Evolutionary conservation across 1,140 invertebrate genomes (phyloP).

Genomic region (Microplitis mediator): DNA sequence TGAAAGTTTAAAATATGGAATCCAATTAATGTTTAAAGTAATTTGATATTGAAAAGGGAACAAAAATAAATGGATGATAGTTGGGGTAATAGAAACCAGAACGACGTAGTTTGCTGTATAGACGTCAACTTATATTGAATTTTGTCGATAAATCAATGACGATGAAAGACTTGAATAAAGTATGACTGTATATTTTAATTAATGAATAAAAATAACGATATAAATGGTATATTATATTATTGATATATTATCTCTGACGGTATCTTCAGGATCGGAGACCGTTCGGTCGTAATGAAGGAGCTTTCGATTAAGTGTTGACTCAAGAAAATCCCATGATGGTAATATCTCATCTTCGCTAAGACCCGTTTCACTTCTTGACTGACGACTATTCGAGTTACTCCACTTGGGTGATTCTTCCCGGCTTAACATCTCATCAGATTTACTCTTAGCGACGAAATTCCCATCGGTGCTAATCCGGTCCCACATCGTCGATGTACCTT

Average conservation of each 20-base stretch:
- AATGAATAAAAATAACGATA: not conserved
- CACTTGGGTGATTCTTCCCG: constrained; percentile 45
- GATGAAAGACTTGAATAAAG: too few species aligned
- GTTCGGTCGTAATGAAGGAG: constrained; percentile 35
- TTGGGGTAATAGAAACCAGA: too few species aligned
- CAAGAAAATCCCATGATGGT: constrained; percentile 46
- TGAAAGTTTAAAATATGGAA: too few species aligned
- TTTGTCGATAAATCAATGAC: too few species aligned
- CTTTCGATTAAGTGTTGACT: constrained; percentile 44
- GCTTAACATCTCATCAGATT: constrained; percentile 42
- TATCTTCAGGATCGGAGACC: not conserved
- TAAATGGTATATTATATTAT: not conserved
- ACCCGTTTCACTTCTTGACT: constrained; percentile 27
- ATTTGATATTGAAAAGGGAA: too few species aligned
- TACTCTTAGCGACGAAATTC: constrained; percentile 35
- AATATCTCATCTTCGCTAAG: constrained; percentile 36
- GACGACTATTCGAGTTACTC: constrained; percentile 34
- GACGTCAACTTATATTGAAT: too few species aligned
- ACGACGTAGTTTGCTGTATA: too few species aligned
- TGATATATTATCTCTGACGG: not conserved
- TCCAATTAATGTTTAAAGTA: too few species aligned
- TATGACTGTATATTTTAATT: too few species aligned
- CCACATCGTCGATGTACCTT: constrained; percentile 33
- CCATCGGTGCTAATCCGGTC: constrained; percentile 38
- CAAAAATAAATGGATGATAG: too few species aligned